Percentiles rank a stretch among this genome's conserved stretches.
Conservation (phyloP, 1,140 invertebrate genomes). For the Megathymus violae region DNA sequence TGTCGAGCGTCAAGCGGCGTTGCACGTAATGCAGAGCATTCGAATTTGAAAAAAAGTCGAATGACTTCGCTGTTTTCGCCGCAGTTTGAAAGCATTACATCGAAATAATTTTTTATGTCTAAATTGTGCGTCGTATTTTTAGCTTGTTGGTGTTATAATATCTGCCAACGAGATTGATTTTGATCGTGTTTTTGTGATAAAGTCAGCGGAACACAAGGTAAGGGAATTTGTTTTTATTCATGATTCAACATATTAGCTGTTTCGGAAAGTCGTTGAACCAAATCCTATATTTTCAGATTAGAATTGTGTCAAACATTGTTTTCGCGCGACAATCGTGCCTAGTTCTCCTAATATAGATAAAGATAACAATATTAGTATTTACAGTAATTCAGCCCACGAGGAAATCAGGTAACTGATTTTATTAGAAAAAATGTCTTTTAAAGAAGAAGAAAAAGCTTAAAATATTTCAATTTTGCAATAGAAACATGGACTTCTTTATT, state of each 20-base stretch:
- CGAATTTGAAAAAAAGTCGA: slow-evolving; percentile 51
- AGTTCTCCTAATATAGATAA: background rate
- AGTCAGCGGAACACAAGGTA: slow-evolving; percentile 43
- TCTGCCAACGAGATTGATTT: slow-evolving; percentile 25
- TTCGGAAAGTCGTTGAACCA: slow-evolving; percentile 12
- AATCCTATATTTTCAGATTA: background rate
- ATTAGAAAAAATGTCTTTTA: too few species aligned
- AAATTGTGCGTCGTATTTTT: slow-evolving; percentile 47
- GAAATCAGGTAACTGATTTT: too few species aligned
- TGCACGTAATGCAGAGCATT: slow-evolving; percentile 43
- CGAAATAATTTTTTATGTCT: slow-evolving; percentile 41
- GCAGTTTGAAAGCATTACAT: slow-evolving; percentile 19
- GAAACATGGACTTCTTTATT: too few species aligned
- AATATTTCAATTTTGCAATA: too few species aligned
- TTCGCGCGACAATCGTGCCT: background rate
- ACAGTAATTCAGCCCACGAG: too few species aligned
- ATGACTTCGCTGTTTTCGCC: slow-evolving; percentile 47
- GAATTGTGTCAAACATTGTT: background rate
- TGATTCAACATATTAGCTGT: background rate
- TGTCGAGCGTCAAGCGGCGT: slow-evolving; percentile 48
- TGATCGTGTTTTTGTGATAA: slow-evolving; percentile 32
- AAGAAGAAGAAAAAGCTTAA: too few species aligned
- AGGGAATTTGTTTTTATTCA: slow-evolving; percentile 29
- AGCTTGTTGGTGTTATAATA: slow-evolving; percentile 44
- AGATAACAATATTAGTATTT: too few species aligned